A percentile compares a stretch with the other conserved stretches of the same genome.
Conservation (phyloP, 2,888 invertebrate genomes). For the Gisinianus flammeolus region DNA sequence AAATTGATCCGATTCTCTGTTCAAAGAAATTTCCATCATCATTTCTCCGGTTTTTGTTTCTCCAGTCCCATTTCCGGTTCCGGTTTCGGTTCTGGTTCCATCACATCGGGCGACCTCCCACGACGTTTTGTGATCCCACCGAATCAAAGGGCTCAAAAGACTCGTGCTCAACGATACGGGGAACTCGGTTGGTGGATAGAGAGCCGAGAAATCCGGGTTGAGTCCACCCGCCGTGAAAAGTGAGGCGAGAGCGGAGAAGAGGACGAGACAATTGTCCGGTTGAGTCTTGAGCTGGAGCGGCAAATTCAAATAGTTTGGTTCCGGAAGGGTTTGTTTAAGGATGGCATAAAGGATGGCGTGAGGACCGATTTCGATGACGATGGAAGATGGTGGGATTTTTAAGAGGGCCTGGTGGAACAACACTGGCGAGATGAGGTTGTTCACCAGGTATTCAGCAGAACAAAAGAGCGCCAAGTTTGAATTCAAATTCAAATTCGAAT, state of each 20-base stretch:
- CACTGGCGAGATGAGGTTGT: constrained; percentile 22
- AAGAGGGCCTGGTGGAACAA: constrained; percentile 61
- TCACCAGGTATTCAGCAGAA: neutral
- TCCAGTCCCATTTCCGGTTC: neutral
- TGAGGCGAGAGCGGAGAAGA: constrained; percentile 72
- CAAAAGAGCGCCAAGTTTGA: constrained; percentile 68
- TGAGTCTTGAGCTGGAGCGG: constrained; percentile 66
- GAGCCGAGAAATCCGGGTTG: constrained; percentile 73
- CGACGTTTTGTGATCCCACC: constrained; percentile 77
- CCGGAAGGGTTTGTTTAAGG: constrained; percentile 64
- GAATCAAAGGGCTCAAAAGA: constrained; percentile 80
- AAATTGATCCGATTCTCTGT: constrained; percentile 73
- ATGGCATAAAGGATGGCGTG: constrained; percentile 62
- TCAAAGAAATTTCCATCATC: constrained; percentile 26
- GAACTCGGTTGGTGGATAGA: constrained; percentile 77
- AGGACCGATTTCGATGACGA: constrained; percentile 59
- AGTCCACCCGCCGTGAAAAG: constrained; percentile 78
- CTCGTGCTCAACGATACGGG: constrained; percentile 88
- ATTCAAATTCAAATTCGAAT: neutral
- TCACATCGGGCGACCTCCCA: constrained; percentile 15
- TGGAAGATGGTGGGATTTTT: constrained; percentile 65
- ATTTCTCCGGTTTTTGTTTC: constrained; percentile 11
- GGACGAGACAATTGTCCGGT: constrained; percentile 66
- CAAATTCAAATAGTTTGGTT: constrained; percentile 62
- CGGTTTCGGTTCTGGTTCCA: neutral